These are phyloP conservation scores for Tetranychus urticae DNA, from an alignment of 1,140 invertebrate species.

Conservation along the genomic window DNA sequence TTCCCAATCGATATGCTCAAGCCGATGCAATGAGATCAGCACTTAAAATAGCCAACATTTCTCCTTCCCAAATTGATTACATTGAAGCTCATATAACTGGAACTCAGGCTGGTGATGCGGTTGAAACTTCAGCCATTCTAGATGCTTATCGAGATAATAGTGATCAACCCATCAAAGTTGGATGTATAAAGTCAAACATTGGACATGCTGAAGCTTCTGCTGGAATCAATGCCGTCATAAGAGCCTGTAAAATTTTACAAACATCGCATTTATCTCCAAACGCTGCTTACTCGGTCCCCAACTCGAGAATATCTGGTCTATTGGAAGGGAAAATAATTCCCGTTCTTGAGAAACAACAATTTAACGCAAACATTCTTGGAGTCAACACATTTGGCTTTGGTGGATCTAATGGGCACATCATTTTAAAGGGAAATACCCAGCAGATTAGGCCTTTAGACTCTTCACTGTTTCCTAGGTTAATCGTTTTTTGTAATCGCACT, in stretches of 20 bases:
- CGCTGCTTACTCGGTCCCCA: slow-evolving; percentile 62
- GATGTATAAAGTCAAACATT: slow-evolving; percentile 75
- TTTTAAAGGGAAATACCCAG: slow-evolving; percentile 30
- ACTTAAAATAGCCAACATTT: slow-evolving; percentile 18
- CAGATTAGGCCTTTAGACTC: slow-evolving; percentile 21
- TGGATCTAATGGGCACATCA: slow-evolving; percentile 6
- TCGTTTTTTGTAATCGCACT: not conserved
- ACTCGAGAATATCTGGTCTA: slow-evolving; percentile 63
- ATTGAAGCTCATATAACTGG: slow-evolving; percentile 25
- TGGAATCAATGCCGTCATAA: slow-evolving; percentile 56
- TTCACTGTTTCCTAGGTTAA: not conserved
- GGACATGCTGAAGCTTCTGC: slow-evolving; percentile 75
- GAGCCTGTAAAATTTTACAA: slow-evolving; percentile 72
- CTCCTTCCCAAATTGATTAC: slow-evolving; percentile 19
- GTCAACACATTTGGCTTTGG: slow-evolving; percentile 31
- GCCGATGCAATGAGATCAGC: slow-evolving; percentile 17
- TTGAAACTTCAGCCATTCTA: not conserved
- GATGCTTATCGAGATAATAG: slow-evolving; percentile 16
- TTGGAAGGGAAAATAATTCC: slow-evolving; percentile 57
- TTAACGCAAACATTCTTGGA: slow-evolving; percentile 31
- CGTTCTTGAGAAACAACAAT: slow-evolving; percentile 7
- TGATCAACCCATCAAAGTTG: slow-evolving; percentile 46
- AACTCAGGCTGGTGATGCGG: not conserved
- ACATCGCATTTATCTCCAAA: slow-evolving; percentile 58
- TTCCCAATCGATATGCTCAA: slow-evolving; percentile 18